These are phyloP conservation scores for Channallabes apus DNA, from an alignment of 2,797 vertebrate species.

Conservation along the genomic window DNA sequence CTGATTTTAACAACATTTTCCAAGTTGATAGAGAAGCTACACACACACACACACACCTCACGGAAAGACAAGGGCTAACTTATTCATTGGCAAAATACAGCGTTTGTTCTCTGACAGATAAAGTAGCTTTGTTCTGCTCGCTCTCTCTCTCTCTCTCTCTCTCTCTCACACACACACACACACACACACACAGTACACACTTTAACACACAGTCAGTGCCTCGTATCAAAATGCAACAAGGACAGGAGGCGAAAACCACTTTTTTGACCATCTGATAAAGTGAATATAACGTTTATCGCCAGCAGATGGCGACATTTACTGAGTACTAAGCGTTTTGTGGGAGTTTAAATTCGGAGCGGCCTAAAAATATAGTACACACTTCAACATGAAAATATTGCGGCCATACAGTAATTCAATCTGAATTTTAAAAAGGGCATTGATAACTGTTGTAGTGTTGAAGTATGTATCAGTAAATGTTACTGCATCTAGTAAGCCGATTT, in stretches of 20 bases:
- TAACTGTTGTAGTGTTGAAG: too few relatives aligned
- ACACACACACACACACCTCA: neutral
- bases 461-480: neutral
- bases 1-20: neutral
- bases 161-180: neutral
- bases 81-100: conserved; percentile 30
- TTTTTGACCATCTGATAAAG: too few relatives aligned
- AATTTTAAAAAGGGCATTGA: too few relatives aligned
- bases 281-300: neutral
- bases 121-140: conserved; percentile 35
- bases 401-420: too few relatives aligned
- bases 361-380: too few relatives aligned
- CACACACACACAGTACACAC: too few relatives aligned
- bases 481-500: neutral
- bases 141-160: neutral
- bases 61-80: conserved; percentile 24
- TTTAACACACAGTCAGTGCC: too few relatives aligned
- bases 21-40: neutral
- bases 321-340: neutral
- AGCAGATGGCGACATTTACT: neutral
- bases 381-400: too few relatives aligned
- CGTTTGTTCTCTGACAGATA: conserved; percentile 39
- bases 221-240: too few relatives aligned
- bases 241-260: neutral
- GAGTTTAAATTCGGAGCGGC: too few relatives aligned